These are phyloP conservation scores for Theristus sp. DNA, from an alignment of 2,888 invertebrate genomes.

Conservation along the genomic window DNA sequence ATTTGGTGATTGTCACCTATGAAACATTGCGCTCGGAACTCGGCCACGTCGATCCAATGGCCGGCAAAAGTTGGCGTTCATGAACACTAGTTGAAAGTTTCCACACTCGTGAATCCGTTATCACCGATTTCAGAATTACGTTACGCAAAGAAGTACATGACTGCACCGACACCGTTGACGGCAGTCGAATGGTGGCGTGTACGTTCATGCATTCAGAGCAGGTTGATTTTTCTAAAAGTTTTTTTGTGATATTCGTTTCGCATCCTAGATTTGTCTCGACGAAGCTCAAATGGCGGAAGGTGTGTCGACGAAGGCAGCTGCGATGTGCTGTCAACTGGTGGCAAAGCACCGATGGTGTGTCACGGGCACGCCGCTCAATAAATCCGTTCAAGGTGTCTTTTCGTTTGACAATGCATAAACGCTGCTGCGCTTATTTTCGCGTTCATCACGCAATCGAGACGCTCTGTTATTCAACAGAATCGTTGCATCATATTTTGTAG, in stretches of 20 bases:
- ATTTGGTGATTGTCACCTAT: slow-evolving; percentile 55
- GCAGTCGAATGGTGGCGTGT: slow-evolving; percentile 56
- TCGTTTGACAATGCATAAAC: no score
- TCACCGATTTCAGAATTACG: slow-evolving; percentile 32
- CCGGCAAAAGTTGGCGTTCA: background rate
- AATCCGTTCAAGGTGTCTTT: slow-evolving; percentile 38
- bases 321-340: slow-evolving; percentile 43
- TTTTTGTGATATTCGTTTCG: background rate
- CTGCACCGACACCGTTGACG: slow-evolving; percentile 47
- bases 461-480: no score
- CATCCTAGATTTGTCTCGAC: slow-evolving; percentile 34
- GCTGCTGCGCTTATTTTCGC: no score
- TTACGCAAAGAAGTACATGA: slow-evolving; percentile 44
- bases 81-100: background rate
- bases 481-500: no score
- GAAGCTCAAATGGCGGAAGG: slow-evolving; percentile 62
- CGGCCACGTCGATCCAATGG: background rate
- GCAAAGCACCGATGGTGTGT: slow-evolving; percentile 49
- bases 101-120: no score
- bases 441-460: no score
- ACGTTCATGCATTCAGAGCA: no score
- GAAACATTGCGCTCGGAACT: slow-evolving; percentile 45
- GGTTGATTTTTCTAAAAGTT: no score
- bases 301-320: slow-evolving; percentile 40
- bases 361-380: slow-evolving; percentile 53